These are phyloP conservation scores for Phymastichus coffea DNA, from an alignment of 1,140 invertebrate species.

Conservation along the genomic window DNA sequence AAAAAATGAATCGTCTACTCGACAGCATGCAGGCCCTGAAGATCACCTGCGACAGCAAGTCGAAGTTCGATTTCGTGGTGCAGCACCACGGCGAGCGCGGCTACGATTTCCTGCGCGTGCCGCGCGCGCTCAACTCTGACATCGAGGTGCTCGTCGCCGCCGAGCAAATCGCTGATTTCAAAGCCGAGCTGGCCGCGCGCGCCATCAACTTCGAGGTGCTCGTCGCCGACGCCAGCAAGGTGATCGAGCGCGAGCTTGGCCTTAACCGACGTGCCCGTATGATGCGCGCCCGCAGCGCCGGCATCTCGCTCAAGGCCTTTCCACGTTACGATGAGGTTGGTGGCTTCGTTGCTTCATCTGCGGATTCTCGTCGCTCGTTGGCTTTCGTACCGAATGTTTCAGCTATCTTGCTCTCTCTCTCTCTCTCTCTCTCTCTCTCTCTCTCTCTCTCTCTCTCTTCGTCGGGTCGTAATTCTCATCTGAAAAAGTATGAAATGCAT, in stretches of 20 bases:
- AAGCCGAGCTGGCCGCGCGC: not conserved
- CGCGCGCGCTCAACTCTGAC: not conserved
- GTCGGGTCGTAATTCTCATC: no score
- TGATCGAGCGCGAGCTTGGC: slow-evolving; percentile 12
- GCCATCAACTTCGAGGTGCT: slow-evolving; percentile 21
- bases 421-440: no score
- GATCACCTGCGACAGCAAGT: slow-evolving; percentile 12
- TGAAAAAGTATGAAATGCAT: no score
- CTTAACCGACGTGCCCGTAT: not conserved
- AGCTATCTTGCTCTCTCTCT: no score
- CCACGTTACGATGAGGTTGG: slow-evolving; percentile 20
- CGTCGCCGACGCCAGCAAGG: slow-evolving; percentile 17
- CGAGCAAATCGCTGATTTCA: slow-evolving; percentile 18
- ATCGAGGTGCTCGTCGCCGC: slow-evolving; percentile 26
- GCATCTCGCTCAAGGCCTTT: slow-evolving; percentile 23
- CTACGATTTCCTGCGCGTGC: slow-evolving; percentile 26
- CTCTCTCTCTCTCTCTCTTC: no score
- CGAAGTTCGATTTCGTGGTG: slow-evolving; percentile 11
- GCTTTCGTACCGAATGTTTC: not conserved
- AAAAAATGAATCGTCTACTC: no score
- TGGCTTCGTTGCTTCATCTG: not conserved
- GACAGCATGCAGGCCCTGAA: slow-evolving; percentile 32
- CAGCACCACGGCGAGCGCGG: not conserved
- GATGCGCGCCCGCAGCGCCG: not conserved
- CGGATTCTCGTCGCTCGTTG: no score